Conservation (phyloP, 2,888 invertebrate species). For the Apodemia duryi region DNA sequence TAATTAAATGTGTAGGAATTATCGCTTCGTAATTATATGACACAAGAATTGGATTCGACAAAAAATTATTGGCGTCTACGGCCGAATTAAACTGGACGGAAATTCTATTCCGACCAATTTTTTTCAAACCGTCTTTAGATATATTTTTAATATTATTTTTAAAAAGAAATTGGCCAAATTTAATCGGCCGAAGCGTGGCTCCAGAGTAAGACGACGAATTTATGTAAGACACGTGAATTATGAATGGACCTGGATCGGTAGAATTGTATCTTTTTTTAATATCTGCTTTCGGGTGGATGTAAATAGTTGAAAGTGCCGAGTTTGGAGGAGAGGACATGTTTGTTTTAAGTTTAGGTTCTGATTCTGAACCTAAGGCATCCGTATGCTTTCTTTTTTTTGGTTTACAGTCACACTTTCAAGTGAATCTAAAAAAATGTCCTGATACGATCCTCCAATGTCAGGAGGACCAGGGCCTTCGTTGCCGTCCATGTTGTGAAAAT, state of each 20-base stretch:
- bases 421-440: too few relatives aligned
- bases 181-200: neutral
- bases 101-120: too few relatives aligned
- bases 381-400: neutral
- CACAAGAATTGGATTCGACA: too few relatives aligned
- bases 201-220: neutral
- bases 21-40: neutral
- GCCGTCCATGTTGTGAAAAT: too few relatives aligned
- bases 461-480: too few relatives aligned
- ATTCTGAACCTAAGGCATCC: neutral
- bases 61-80: too few relatives aligned
- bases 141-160: too few relatives aligned
- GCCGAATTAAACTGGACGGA: too few relatives aligned
- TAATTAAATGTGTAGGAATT: neutral
- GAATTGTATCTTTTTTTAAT: neutral
- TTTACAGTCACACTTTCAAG: too few relatives aligned
- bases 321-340: neutral
- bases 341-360: neutral
- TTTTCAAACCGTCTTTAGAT: too few relatives aligned
- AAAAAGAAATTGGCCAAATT: too few relatives aligned
- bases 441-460: too few relatives aligned
- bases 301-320: neutral
- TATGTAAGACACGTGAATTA: neutral
- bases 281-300: neutral
- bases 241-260: neutral